Base-by-base conservation (phyloP, 2,888 invertebrate genomes). In the Drosophila infuscata region DNA sequence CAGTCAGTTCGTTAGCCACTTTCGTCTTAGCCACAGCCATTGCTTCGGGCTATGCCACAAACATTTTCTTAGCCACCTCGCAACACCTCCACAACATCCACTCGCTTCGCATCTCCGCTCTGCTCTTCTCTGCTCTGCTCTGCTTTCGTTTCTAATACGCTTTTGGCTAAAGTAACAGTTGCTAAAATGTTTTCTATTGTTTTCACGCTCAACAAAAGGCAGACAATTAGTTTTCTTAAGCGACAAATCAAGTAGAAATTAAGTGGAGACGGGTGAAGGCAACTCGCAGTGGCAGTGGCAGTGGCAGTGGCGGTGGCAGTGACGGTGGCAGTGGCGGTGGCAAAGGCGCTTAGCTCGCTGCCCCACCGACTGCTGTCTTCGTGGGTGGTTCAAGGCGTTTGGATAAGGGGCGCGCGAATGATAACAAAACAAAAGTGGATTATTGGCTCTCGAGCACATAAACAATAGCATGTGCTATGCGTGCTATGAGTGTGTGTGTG, bases 151-250 rank as follows among this genome's bases (percentile, higher is more conserved):
- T 76, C 80, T 86, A 89, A 89, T 80, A 88, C 89, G 86, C 89
- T 88, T 81, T 88, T 76, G 88, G 89, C 83, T 67, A 73, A 71
- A 83, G 86, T 89, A 86, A 89, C 86, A 86, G 86, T 86, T 86
- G 86, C 89, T 86, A 88, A 86, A 86, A 86, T 86, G 86, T 86
- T 86, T 86, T 85, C 90, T 80, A 90, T 87, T 87, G 87, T 87
- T 88, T 87, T 87, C 87, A 90, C 90, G 87, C 90, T 87, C 80
- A 88, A 90, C 88, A 90, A 88, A 89, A 90, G 89, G 86, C 88
- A 83, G 88, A 83, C 91, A 91, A 91, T 90, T 90, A 91, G 87
- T 89, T 90, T 86, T 89, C 89, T 91, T 91, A 91, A 90, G 89
- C 90, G 91, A 82, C 87, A 87, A 90, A 88, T 91, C 89, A 88